Base-by-base conservation (phyloP, 35 echinoderm and acorn worm genomes). In the Lytechinus pictus region DNA sequence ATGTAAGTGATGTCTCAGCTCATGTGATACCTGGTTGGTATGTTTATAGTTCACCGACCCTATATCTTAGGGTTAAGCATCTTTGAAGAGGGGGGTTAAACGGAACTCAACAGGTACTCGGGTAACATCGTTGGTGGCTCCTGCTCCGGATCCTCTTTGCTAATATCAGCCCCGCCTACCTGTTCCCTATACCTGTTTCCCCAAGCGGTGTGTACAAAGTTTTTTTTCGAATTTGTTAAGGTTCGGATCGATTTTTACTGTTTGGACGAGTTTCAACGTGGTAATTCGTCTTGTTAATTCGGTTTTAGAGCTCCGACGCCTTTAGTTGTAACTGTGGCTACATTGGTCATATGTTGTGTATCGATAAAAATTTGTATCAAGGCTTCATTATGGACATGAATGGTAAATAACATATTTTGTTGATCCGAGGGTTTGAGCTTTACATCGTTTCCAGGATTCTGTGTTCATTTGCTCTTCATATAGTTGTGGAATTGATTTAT, bases 31-130 rank as follows among this genome's bases (percentile, higher is more conserved):
- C 66, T 79, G 66, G 16, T 79, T 79, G 66, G 16, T 79, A 16
- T 79, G 66, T 79, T 79, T 79, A 79, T 79, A 79, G 66, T 79
- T 79, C 66, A 79, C 66, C 66, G 21, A 79, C 66, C 66, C 66
- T 24, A 79, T 79, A 79, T 6, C 66, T 19, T n/a, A 24, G 66
- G 66, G 66, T 79, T 79, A 79, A 79, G 66, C 8, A 24, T 79
- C 19, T 24, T 79, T 14, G 19, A n/a, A 16, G 66, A 79, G 66
- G n/a, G 14, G 8, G 66, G 66, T 79, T 79, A 79, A 79, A 79
- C 66, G 66, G 66, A 79, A 79, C 12, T 7, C n/a, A 24, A 79
- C 21, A 79, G 19, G 66, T 79, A 1, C 19, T 79, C 66, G 21
- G 4, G 66, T 79, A 79, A 16, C 66, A 79, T 79, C 66, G 66